A percentile compares a stretch with the other conserved stretches of the same genome.
These are phyloP conservation scores for Periparus ater DNA, from an alignment of 2,797 vertebrate genomes.

Conservation along the genomic window DNA sequence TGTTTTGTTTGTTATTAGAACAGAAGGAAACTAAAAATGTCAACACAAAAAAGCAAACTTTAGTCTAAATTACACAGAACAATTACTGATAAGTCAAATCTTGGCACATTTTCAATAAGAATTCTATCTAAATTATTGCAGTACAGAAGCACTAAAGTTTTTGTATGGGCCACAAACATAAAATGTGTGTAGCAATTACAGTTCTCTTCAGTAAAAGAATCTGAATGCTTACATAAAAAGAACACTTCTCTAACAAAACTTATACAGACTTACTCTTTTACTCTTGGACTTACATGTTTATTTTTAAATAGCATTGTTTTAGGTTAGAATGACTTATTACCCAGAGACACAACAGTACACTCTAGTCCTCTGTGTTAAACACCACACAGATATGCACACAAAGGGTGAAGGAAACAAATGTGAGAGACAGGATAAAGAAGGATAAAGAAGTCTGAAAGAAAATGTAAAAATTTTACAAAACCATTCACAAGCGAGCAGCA, in stretches of 20 bases:
- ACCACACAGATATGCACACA: not conserved
- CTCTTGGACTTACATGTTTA: not conserved
- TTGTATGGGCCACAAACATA: slow-evolving; percentile 13
- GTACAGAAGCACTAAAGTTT: slow-evolving; percentile 13
- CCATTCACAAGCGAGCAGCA: not conserved
- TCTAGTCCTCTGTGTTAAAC: not conserved
- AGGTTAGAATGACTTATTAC: not conserved
- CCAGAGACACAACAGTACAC: not conserved
- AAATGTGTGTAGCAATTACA: slow-evolving; percentile 39
- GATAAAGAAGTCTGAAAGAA: not conserved
- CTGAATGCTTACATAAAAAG: slow-evolving; percentile 15
- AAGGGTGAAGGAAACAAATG: not conserved
- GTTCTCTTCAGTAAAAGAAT: slow-evolving; percentile 52
- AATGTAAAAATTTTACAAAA: not conserved
- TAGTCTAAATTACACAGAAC: not conserved
- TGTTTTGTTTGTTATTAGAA: not conserved
- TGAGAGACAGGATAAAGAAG: not conserved
- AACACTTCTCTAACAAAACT: not conserved
- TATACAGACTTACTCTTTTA: not conserved
- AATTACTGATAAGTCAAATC: slow-evolving; percentile 40
- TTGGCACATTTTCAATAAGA: slow-evolving; percentile 40
- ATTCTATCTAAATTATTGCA: slow-evolving; percentile 54
- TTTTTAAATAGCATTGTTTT: slow-evolving; percentile 1
- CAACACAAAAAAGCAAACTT: not conserved
- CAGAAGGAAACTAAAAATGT: not conserved